Conservation (phyloP, 2,888 invertebrate species). For the Catocala sponsa region DNA sequence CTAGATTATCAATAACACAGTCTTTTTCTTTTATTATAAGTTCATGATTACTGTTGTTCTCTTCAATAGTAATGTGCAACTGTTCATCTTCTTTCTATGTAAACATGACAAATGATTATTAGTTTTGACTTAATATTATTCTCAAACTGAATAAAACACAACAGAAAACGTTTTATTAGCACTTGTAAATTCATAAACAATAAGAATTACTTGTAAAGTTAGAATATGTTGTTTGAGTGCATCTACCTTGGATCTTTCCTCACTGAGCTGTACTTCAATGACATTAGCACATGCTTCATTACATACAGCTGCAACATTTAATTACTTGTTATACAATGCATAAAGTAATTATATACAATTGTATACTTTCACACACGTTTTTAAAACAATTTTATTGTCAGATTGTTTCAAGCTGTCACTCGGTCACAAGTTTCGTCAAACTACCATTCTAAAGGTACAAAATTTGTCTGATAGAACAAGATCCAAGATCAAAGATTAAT, state of each 20-base stretch:
- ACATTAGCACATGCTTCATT: slow-evolving; percentile 81
- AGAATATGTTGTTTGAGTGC: slow-evolving; percentile 73
- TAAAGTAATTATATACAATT: too few species aligned
- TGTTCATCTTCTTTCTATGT: slow-evolving; percentile 65
- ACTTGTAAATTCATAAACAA: too few species aligned
- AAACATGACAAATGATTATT: not conserved
- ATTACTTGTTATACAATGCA: not conserved
- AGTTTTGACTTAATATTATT: too few species aligned
- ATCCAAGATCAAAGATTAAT: too few species aligned
- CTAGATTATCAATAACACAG: slow-evolving; percentile 59
- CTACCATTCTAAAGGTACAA: too few species aligned
- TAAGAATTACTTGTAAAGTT: slow-evolving; percentile 65
- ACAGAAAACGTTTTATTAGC: too few species aligned
- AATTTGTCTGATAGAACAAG: too few species aligned
- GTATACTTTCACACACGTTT: too few species aligned
- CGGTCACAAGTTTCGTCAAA: too few species aligned
- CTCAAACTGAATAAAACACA: too few species aligned
- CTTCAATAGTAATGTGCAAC: slow-evolving; percentile 62
- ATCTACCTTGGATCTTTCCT: slow-evolving; percentile 77
- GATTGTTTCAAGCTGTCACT: too few species aligned
- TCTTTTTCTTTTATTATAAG: slow-evolving; percentile 64
- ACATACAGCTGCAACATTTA: slow-evolving; percentile 61
- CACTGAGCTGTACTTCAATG: slow-evolving; percentile 79
- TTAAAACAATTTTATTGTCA: too few species aligned
- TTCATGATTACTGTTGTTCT: slow-evolving; percentile 64